Conservation (phyloP, 2,888 invertebrate species). For the Spicauda simplicius region DNA sequence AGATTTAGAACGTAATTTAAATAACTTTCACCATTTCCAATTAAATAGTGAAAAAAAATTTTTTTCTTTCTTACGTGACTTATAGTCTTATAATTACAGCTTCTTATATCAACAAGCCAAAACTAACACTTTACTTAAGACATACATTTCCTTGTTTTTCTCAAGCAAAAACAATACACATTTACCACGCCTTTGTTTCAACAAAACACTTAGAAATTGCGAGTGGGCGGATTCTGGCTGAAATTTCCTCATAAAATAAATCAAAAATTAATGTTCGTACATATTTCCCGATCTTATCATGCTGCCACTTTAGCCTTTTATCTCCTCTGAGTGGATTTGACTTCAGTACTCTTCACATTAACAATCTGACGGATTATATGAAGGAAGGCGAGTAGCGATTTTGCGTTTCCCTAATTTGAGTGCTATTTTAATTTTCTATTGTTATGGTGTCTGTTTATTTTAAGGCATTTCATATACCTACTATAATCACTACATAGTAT, state of each 20-base stretch:
- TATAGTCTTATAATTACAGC: no score
- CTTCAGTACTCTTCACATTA: constrained; percentile 24
- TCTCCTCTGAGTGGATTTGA: constrained; percentile 40
- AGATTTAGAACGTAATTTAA: no score
- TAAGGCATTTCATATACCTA: no score
- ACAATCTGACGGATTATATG: constrained; percentile 29
- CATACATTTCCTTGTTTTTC: background rate
- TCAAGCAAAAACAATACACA: constrained; percentile 29
- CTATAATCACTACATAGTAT: no score
- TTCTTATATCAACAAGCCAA: no score
- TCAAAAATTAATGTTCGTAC: constrained; percentile 48
- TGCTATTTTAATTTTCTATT: background rate
- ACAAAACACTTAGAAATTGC: constrained; percentile 34
- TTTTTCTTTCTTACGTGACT: no score
- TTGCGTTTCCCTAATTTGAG: background rate
- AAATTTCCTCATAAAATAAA: constrained; percentile 44
- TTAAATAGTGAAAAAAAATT: no score
- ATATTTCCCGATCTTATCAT: constrained; percentile 45
- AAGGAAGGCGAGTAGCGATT: constrained; percentile 7
- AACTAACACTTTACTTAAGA: background rate
- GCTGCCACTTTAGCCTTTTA: constrained; percentile 45
- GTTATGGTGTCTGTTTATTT: no score
- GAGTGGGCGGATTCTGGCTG: constrained; percentile 21
- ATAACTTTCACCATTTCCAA: no score
- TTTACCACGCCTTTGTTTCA: constrained; percentile 22